Evolutionary conservation across 1,140 invertebrate genomes (phyloP).

Genomic region (Micrasema minimum): DNA sequence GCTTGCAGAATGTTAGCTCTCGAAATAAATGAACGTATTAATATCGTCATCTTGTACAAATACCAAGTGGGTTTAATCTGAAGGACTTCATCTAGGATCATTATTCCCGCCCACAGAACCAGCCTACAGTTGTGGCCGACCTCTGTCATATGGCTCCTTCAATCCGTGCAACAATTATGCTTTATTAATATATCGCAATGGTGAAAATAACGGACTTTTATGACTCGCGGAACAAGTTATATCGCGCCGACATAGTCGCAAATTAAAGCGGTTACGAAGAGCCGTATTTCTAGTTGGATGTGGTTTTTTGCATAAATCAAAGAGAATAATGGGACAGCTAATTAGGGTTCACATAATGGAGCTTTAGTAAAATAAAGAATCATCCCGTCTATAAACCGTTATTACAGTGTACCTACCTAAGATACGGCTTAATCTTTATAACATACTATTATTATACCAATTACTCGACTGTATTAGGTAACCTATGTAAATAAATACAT

Average conservation of each 20-base stretch:
- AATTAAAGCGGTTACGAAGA: slow-evolving; percentile 16
- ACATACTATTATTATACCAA: no score
- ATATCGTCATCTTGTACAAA: slow-evolving; percentile 8
- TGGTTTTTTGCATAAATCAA: slow-evolving; percentile 27
- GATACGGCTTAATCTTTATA: no score
- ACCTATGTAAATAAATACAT: no score
- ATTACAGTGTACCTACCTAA: no score
- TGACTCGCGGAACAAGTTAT: slow-evolving; percentile 25
- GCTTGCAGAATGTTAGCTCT: no score
- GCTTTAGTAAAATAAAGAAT: no score
- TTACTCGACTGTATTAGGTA: no score
- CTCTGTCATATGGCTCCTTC: slow-evolving; percentile 26
- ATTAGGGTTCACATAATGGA: background rate
- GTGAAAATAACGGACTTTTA: slow-evolving; percentile 29
- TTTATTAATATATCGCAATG: background rate
- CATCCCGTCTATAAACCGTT: no score
- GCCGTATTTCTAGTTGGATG: slow-evolving; percentile 10
- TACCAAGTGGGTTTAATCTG: slow-evolving; percentile 16
- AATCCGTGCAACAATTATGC: background rate
- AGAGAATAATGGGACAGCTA: slow-evolving; percentile 16
- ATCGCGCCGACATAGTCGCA: background rate
- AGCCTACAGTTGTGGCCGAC: slow-evolving; percentile 16
- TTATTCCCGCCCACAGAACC: slow-evolving; percentile 15
- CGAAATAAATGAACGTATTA: background rate
- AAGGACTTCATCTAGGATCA: slow-evolving; percentile 32